These are phyloP conservation scores for Ispidina picta DNA, from an alignment of 2,797 vertebrate species.

Conservation along the genomic window DNA sequence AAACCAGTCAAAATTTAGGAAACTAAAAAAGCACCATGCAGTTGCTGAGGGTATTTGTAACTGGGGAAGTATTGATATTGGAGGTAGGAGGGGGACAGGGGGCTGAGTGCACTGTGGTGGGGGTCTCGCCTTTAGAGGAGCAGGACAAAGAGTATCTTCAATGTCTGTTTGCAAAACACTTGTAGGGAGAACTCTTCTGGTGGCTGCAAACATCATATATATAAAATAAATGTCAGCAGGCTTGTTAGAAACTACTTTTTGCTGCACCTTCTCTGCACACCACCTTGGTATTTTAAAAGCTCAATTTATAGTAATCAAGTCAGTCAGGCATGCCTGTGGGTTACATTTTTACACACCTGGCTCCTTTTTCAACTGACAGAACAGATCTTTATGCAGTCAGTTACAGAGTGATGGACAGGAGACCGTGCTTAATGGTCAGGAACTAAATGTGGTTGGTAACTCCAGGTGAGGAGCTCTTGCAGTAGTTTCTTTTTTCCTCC, in stretches of 20 bases:
- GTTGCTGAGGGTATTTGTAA: neutral
- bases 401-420: neutral
- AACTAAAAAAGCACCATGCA: neutral
- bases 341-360: neutral
- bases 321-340: neutral
- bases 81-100: neutral
- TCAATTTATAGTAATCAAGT: neutral
- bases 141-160: neutral
- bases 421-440: neutral
- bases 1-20: neutral
- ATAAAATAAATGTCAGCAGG: rapidly evolving
- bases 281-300: neutral
- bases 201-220: neutral
- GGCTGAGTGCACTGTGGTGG: rapidly evolving
- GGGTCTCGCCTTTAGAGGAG: neutral
- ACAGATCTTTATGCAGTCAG: neutral
- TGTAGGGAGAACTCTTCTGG: neutral
- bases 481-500: neutral
- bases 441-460: neutral
- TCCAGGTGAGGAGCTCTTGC: neutral
- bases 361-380: neutral
- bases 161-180: neutral
- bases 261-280: neutral
- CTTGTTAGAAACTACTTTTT: neutral
- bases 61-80: neutral